These are phyloP conservation scores for Apis florea DNA, from an alignment of 1,140 invertebrate genomes.

Conservation along the genomic window DNA sequence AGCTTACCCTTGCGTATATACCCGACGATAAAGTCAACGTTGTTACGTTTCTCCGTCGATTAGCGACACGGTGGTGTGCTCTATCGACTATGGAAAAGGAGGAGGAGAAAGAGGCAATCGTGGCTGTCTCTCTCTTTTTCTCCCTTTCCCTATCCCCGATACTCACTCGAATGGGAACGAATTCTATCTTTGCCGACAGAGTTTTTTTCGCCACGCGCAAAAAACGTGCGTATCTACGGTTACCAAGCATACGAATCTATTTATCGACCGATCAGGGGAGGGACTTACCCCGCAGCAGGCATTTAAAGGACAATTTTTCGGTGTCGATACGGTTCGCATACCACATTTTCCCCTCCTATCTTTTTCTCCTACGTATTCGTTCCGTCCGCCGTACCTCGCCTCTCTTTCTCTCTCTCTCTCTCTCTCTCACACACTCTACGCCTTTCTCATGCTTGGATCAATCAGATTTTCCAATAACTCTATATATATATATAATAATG, in stretches of 20 bases:
- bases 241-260: conserved; percentile 19
- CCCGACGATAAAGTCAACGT: conserved; percentile 14
- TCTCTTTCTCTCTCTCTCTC: too few relatives aligned
- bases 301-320: conserved; percentile 9
- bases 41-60: conserved; percentile 20
- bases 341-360: background rate
- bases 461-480: background rate
- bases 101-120: too few relatives aligned
- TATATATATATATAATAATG: too few relatives aligned
- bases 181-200: conserved; percentile 12
- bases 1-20: background rate
- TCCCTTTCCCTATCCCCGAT: too few relatives aligned
- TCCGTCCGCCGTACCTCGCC: background rate
- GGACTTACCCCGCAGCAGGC: too few relatives aligned
- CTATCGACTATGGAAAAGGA: background rate
- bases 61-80: background rate
- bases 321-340: background rate
- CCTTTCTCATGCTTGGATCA: background rate
- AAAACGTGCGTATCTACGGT: background rate
- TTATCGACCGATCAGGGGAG: conserved; percentile 22
- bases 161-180: background rate
- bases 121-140: too few relatives aligned
- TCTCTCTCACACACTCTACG: background rate
- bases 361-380: conserved; percentile 4
- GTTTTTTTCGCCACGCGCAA: background rate